phyloP scores from a whole-genome alignment of 2,888 invertebrate genomes.

The Erebia palarica region DNA sequence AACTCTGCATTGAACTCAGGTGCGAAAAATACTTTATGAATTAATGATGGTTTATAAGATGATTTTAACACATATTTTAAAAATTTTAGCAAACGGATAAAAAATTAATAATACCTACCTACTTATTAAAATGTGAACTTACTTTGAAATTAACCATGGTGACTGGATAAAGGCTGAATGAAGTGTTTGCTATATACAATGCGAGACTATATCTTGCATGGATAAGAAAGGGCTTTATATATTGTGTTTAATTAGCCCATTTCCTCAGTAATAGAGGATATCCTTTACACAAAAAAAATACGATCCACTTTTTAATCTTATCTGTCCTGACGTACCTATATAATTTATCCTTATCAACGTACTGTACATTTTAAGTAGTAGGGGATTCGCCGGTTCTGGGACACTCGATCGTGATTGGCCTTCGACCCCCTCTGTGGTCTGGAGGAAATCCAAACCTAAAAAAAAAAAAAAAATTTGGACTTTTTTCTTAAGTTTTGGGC shows the following conservation, averaged over 20 bases:
- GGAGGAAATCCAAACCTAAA: too few species aligned
- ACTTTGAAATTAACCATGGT: conserved; percentile 17
- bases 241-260: not conserved
- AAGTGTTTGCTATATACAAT: not conserved
- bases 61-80: too few species aligned
- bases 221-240: not conserved
- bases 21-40: too few species aligned
- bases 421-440: too few species aligned
- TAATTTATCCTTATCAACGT: too few species aligned
- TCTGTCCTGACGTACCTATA: not conserved
- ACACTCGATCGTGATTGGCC: too few species aligned
- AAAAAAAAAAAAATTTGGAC: too few species aligned
- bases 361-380: too few species aligned
- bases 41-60: too few species aligned
- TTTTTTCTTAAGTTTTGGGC: too few species aligned
- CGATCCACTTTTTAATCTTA: not conserved
- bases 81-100: not conserved
- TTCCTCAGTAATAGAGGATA: not conserved
- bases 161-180: conserved; percentile 3
- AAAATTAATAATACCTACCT: not conserved
- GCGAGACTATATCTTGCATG: not conserved
- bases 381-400: too few species aligned
- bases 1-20: too few species aligned
- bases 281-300: not conserved
- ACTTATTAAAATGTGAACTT: not conserved